phyloP scores from a whole-genome alignment of 2,113 vertebrate genomes.

The Onychostruthus taczanowskii region DNA sequence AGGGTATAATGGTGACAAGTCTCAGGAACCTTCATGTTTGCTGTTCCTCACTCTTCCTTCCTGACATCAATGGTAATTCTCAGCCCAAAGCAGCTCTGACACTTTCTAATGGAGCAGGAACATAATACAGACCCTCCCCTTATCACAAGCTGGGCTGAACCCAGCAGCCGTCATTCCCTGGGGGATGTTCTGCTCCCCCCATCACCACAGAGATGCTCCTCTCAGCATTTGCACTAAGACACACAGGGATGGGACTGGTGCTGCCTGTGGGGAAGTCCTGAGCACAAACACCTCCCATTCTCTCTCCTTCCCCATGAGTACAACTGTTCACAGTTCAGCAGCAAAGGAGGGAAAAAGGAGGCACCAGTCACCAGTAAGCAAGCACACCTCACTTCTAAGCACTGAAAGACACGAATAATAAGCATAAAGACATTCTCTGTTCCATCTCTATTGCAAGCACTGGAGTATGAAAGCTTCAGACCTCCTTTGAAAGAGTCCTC shows the following conservation, averaged over 20 bases:
- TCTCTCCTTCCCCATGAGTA: rapidly evolving
- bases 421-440: background rate
- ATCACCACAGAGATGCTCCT: background rate
- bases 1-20: background rate
- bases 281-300: background rate
- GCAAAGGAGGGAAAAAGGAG: background rate
- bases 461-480: background rate
- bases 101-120: background rate
- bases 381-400: background rate
- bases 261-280: background rate
- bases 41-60: background rate
- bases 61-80: background rate
- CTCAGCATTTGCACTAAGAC: background rate
- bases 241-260: background rate
- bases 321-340: background rate
- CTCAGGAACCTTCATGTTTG: background rate
- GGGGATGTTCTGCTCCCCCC: background rate
- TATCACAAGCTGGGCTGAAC: background rate
- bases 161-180: background rate
- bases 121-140: background rate
- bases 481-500: background rate
- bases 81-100: background rate
- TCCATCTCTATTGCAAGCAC: background rate
- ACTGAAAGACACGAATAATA: background rate
- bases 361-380: background rate